A percentile compares a stretch with the other conserved stretches of the same genome.
phyloP scores from a whole-genome alignment of 2,113 vertebrate species.

The Rhabdomys dilectus region DNA sequence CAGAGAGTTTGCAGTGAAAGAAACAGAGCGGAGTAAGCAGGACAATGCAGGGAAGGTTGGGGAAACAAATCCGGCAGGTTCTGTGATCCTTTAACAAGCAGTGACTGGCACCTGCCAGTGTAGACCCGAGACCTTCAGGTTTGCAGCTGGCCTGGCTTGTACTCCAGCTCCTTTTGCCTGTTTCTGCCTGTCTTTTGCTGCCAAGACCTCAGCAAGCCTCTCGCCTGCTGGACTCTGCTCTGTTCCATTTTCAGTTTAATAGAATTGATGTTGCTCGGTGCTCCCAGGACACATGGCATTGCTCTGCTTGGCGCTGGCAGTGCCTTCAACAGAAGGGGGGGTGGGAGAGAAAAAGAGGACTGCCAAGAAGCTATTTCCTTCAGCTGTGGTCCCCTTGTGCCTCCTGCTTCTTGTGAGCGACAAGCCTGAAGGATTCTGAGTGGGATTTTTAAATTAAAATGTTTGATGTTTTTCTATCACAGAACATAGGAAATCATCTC shows the following conservation, averaged over 20 bases:
- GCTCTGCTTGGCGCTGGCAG: slow-evolving; percentile 46
- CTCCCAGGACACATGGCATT: slow-evolving; percentile 66
- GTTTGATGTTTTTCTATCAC: slow-evolving; percentile 54
- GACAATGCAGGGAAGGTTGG: not conserved
- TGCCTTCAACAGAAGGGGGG: slow-evolving; percentile 60
- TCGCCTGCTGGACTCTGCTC: slow-evolving; percentile 42
- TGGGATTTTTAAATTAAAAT: slow-evolving; percentile 56
- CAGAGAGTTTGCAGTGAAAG: not conserved
- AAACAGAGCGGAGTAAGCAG: not conserved
- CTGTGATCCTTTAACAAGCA: not conserved
- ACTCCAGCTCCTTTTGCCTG: not conserved
- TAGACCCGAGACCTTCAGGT: not conserved
- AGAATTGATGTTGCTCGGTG: slow-evolving; percentile 53
- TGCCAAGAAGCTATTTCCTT: slow-evolving; percentile 68
- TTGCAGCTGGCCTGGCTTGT: slow-evolving; percentile 35
- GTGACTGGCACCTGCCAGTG: not conserved
- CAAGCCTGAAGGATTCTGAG: slow-evolving; percentile 22
- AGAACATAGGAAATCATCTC: not conserved
- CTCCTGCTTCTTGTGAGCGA: slow-evolving; percentile 38
- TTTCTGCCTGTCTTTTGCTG: slow-evolving; percentile 48
- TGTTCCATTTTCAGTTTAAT: slow-evolving; percentile 67
- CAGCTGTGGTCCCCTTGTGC: not conserved
- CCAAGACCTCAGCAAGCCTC: slow-evolving; percentile 38
- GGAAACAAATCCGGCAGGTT: not conserved
- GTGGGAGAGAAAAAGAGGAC: not conserved